Evolutionary conservation across 2,888 invertebrate genomes (phyloP), one percentile per base, ranked within the genome.

Genomic region (Eristalis intricaria): DNA sequence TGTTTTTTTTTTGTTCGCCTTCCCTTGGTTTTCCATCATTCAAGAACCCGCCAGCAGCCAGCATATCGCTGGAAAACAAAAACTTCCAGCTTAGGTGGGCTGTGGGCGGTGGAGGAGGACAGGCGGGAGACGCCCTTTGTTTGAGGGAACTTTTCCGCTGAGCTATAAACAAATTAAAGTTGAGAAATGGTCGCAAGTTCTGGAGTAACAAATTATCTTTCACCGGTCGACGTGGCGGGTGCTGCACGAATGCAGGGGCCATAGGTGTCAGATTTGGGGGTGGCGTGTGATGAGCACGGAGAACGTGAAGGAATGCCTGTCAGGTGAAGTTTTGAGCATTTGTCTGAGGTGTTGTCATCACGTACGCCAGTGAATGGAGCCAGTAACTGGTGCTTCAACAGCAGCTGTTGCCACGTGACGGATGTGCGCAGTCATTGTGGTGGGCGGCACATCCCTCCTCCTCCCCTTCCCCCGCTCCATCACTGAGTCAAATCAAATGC

Each of bases 151-250:
- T 84, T 81, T 76, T 71, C 70, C 22, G 61, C 40, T 63, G 64
- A 83, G 74, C 76, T 76, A 69, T 83, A 86, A 86, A 78, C 83
- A 86, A 83, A 86, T 83, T 86, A 83, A 83, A 87, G 66, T 83
- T 87, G 86, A 83, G 66, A 87, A 87, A 87, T 87, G 78, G 83
- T 79, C 75, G 58, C 63, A 83, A 87, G 83, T 87, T 79, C 26
- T 66, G 71, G 58, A 68, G 73, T 83, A 83, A 86, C 78, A 86
- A 83, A 86, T 86, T 86, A 74, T 78, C 74, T 74, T 71, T 65
- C 29, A 19, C 43, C 50, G 43, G 74, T 56, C 75, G 60, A 60
- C 13, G 60, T 23, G 60, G 26, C 66, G 69, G 26, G 43, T 58
- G 40, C 32, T 32, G 32, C 32, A 32, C 22, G 43, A 8, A 32